phyloP scores from a whole-genome alignment of 2,797 vertebrate species.

The Epinephelus awoara region DNA sequence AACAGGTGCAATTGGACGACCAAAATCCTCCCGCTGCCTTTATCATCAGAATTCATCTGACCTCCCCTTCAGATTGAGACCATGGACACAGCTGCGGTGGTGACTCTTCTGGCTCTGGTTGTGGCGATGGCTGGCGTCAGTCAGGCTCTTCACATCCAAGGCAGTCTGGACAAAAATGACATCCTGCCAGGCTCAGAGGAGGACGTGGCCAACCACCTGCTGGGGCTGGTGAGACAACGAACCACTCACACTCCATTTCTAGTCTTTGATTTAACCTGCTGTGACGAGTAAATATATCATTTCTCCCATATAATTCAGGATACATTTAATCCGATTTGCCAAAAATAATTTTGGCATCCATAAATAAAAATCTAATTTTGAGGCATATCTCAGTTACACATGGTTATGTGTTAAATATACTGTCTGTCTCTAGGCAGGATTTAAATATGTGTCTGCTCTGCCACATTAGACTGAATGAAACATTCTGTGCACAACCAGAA shows the following conservation, averaged over 20 bases:
- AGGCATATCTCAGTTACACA: constrained; percentile 10
- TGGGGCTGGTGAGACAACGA: constrained; percentile 78
- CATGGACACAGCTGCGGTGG: constrained; percentile 81
- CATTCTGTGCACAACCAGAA: constrained; percentile 14
- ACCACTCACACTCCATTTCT: constrained; percentile 14
- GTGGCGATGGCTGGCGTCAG: constrained; percentile 78
- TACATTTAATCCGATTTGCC: background rate
- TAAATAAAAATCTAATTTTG: background rate
- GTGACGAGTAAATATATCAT: background rate
- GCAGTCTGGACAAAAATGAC: constrained; percentile 64
- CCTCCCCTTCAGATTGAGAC: constrained; percentile 27
- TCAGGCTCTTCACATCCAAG: constrained; percentile 76
- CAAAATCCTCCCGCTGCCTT: constrained; percentile 5
- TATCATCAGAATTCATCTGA: constrained; percentile 17
- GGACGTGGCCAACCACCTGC: constrained; percentile 67
- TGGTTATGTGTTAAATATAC: constrained; percentile 16
- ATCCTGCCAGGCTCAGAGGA: constrained; percentile 69
- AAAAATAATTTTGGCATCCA: constrained; percentile 14
- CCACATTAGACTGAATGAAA: constrained; percentile 14
- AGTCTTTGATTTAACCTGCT: background rate
- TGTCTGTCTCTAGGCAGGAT: constrained; percentile 15
- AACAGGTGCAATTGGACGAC: background rate
- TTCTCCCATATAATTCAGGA: background rate
- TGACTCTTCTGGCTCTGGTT: constrained; percentile 78
- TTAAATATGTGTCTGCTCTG: constrained; percentile 27